Percentiles rank a stretch among this genome's conserved stretches.
phyloP scores from a whole-genome alignment of 2,888 invertebrate genomes.

The Polyommatus iphigenia region DNA sequence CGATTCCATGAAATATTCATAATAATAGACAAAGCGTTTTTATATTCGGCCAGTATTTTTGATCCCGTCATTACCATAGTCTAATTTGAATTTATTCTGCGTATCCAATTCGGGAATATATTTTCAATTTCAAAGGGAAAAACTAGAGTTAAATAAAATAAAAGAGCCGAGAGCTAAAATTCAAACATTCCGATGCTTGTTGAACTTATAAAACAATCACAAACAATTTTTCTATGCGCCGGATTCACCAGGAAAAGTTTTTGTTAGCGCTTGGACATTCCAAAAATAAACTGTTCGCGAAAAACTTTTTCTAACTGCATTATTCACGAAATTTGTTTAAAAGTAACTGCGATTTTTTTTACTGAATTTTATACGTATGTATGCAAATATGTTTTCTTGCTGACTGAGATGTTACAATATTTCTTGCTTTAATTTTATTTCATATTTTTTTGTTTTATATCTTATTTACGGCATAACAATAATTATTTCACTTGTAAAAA shows the following conservation, averaged over 20 bases:
- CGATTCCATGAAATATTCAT: not conserved
- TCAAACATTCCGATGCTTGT: slow-evolving; percentile 32
- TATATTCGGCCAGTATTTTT: slow-evolving; percentile 17
- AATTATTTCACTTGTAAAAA: no score
- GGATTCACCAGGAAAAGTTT: slow-evolving; percentile 51
- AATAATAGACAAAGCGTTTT: slow-evolving; percentile 6
- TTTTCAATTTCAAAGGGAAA: slow-evolving; percentile 15
- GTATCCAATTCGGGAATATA: slow-evolving; percentile 18
- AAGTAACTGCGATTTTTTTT: not conserved
- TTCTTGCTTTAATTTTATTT: not conserved
- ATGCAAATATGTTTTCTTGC: slow-evolving; percentile 33
- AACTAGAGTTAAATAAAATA: slow-evolving; percentile 24
- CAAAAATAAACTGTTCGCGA: slow-evolving; percentile 44
- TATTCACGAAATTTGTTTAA: slow-evolving; percentile 46
- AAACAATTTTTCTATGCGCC: slow-evolving; percentile 45
- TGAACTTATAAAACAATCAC: slow-evolving; percentile 41
- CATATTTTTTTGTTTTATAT: not conserved
- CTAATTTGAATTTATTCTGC: slow-evolving; percentile 13
- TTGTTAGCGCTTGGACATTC: slow-evolving; percentile 44
- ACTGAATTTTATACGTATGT: not conserved
- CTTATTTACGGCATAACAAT: no score
- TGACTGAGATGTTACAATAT: not conserved
- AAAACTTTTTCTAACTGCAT: slow-evolving; percentile 47
- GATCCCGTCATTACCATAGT: slow-evolving; percentile 6
- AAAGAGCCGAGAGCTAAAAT: slow-evolving; percentile 31